Evolutionary conservation across 1,140 invertebrate species (phyloP), one percentile per base, ranked within the genome.

Genomic region (Trachymyrmex septentrionalis): DNA sequence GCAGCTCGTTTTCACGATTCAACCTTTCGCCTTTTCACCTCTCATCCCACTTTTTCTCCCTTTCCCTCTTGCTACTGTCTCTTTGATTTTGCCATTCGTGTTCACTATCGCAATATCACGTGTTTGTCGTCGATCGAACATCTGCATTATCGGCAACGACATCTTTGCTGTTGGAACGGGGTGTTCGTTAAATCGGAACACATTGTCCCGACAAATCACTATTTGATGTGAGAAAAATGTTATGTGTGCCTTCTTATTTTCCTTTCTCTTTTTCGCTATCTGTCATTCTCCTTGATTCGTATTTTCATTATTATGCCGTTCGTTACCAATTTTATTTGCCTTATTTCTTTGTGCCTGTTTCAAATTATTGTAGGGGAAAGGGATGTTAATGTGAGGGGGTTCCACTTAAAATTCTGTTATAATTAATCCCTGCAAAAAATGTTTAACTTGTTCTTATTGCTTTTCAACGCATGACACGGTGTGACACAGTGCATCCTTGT

Each of bases 161-260:
- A 92, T 92, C 88, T 86, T 80, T 19, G 44, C 82, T 53, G 27
- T 80, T 50, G 34, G 34, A 24, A 59, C 63, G 53, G 69, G 44
- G 61, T 86, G 90, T 91, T 92, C 86, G 90, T 92, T 91, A 92
- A 91, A 90, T 92, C 88, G 76, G 81, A 75, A 89, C 73, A 76
- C 81, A 89, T 91, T 90, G 86, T 87, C 64, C 66, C 73, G 85
- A 88, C 66, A 84, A 90, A 81, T 87, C 85, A 53, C 75, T 34
- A 9, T 34, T 30, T 44, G 67, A 80, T 81, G 76, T 21, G 34
- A 21, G 34, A 24, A 50, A 67, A 86, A 77, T 61, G 78, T 59
- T 38, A 57, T n/a, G 44, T 59, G 67, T 75, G 67, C 76, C 87
- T 77, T 88, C 69, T 64, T 50, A 64, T 27, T 44, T 34, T 71